Conservation (phyloP, 2,797 vertebrate species). For the Gobio occitaniae region DNA sequence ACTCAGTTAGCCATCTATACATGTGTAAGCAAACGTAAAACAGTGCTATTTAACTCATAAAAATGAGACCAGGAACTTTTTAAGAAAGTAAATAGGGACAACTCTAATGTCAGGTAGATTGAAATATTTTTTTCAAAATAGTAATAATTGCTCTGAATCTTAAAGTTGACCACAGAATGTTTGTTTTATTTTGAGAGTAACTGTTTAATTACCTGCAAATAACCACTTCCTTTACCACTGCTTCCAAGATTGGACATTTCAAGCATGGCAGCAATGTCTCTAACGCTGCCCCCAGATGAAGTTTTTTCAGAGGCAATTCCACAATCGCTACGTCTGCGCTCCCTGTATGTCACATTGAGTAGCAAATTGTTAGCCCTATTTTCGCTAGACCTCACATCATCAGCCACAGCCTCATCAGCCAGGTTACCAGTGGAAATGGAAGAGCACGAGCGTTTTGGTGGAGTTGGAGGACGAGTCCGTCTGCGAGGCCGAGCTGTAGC, state of each 20-base stretch:
- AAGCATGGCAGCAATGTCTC: conserved; percentile 94
- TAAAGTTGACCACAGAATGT: background rate
- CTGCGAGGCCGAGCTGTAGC: conserved; percentile 91
- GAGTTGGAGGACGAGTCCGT: conserved; percentile 93
- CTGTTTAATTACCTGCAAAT: conserved; percentile 71
- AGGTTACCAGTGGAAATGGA: conserved; percentile 90
- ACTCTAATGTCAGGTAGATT: background rate
- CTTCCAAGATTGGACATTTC: conserved; percentile 93
- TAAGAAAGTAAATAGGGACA: background rate
- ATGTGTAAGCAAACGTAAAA: background rate
- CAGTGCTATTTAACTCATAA: background rate
- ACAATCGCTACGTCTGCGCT: conserved; percentile 89
- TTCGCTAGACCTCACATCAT: conserved; percentile 64
- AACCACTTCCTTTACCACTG: conserved; percentile 77
- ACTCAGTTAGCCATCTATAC: no score
- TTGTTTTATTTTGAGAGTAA: background rate
- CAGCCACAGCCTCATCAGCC: conserved; percentile 73
- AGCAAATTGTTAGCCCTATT: conserved; percentile 65
- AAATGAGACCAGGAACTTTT: background rate
- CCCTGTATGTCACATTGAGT: conserved; percentile 76
- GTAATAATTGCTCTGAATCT: background rate
- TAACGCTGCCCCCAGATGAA: conserved; percentile 89
- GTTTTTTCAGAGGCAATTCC: conserved; percentile 74
- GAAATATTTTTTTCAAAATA: background rate
- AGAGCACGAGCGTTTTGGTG: conserved; percentile 95